phyloP scores from a whole-genome alignment of 2,888 invertebrate species.

The Oeneis ivallda region DNA sequence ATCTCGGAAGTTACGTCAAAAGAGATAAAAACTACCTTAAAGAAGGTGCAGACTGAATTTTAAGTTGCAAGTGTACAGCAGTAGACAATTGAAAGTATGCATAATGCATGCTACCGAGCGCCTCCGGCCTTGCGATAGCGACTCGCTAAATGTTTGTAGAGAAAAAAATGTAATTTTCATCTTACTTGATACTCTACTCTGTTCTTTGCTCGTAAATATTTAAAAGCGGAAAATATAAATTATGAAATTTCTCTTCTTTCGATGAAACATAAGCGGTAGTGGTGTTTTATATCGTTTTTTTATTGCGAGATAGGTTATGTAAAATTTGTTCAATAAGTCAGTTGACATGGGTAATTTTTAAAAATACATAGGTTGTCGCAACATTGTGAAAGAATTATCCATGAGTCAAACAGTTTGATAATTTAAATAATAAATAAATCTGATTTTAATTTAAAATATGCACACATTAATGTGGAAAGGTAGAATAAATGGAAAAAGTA shows the following conservation, averaged over 20 bases:
- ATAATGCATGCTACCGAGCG: constrained; percentile 36
- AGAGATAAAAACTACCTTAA: constrained; percentile 35
- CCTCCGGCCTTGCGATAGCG: constrained; percentile 30
- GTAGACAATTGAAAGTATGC: constrained; percentile 38
- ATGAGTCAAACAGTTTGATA: too few species aligned
- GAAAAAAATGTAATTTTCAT: constrained; percentile 24
- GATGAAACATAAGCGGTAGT: constrained; percentile 1
- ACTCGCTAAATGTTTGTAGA: constrained; percentile 30
- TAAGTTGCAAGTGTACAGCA: constrained; percentile 35
- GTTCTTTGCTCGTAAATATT: constrained; percentile 14
- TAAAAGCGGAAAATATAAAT: constrained; percentile 57
- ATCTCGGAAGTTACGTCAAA: constrained; percentile 38
- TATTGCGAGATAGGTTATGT: background rate
- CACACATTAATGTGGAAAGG: too few species aligned
- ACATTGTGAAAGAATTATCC: too few species aligned
- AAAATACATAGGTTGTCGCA: too few species aligned
- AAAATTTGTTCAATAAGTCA: too few species aligned
- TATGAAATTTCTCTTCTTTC: constrained; percentile 44
- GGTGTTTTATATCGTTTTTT: background rate
- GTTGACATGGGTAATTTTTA: too few species aligned
- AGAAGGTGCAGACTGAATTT: constrained; percentile 35
- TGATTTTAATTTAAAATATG: too few species aligned
- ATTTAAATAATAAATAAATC: too few species aligned
- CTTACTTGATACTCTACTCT: constrained; percentile 31
- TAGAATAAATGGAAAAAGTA: too few species aligned